Evolutionary conservation across 2,797 vertebrate species (phyloP).

Genomic region (Mastacembelus armatus): DNA sequence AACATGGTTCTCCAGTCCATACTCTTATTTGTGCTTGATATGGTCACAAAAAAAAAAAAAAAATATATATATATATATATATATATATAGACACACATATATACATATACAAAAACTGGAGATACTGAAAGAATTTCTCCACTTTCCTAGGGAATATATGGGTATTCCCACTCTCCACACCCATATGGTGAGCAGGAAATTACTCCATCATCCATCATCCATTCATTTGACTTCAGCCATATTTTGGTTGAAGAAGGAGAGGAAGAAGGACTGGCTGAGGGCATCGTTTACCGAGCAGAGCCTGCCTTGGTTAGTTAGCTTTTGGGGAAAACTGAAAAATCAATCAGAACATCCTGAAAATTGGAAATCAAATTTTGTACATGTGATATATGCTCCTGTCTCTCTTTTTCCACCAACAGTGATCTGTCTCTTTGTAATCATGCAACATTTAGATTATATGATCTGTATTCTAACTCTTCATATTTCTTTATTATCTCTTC

Average conservation of each 20-base stretch:
- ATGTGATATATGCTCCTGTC: conserved; percentile 29
- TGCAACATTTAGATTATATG: background rate
- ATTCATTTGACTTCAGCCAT: conserved; percentile 87
- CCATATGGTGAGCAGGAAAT: conserved; percentile 92
- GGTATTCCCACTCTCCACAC: conserved; percentile 88
- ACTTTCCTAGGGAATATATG: conserved; percentile 77
- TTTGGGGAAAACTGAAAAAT: conserved; percentile 41
- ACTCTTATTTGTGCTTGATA: conserved; percentile 57
- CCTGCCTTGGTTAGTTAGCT: conserved; percentile 91
- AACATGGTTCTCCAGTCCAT: conserved; percentile 62
- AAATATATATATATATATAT: too few relatives aligned
- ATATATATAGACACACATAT: too few relatives aligned
- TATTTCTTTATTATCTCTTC: background rate
- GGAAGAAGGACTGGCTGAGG: conserved; percentile 88
- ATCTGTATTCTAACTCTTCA: background rate
- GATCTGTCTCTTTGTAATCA: conserved; percentile 17
- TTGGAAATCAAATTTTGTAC: conserved; percentile 11
- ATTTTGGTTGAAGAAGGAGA: conserved; percentile 88
- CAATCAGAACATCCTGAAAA: conserved; percentile 32
- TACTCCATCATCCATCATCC: conserved; percentile 89
- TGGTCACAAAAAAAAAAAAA: conserved; percentile 23
- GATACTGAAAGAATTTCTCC: conserved; percentile 80
- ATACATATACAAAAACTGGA: conserved; percentile 66
- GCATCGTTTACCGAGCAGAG: conserved; percentile 91
- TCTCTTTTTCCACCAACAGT: conserved; percentile 6